Evolutionary conservation across 64 coral and sea anemone genomes (phyloP), one percentile per base, ranked within the genome.

Genomic region (Trachythela sp.): DNA sequence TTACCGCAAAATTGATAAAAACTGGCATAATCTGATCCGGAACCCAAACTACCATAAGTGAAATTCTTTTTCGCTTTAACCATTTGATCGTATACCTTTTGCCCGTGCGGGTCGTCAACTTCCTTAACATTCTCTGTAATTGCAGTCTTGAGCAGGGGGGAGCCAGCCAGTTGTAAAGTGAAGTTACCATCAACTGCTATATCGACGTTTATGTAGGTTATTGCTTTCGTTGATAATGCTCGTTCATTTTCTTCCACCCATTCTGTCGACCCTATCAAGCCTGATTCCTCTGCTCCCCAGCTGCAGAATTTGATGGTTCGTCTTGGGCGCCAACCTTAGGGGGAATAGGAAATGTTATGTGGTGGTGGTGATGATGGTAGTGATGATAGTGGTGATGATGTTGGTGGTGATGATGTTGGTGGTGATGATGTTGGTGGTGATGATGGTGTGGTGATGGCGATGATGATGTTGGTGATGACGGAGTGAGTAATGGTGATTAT

Each of bases 261-360:
- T 70, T 99, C 96, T 43, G 96, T 99, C 29, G 96, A 95, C 17
- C 96, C 96, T 20, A 99, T 18, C 29, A 99, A 85, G 15, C 96
- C 96, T 91, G 83, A 89, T 29, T 99, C 96, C 64, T 99, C 96
- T 32, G 93, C 96, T 59, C 96, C 96, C 96, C 96, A 99, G 54
- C 96, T 99, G 34, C 93, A 94, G 29, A 99, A 80, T 48, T 95
- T 94, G 77, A 99, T 99, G 22, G 90, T 95, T 64, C 96, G 89
- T 13, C 93, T 91, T 1, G 96, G 96, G 83, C 93, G 88, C 96
- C 96, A 99, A 58, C 96, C 96, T 99, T 67, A 75, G 49, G 87
- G 36, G 36, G 50, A 45, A 40, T 89, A 77, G 27, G 37, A 85
- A 85, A 49, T 22, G 30, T 36, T 36, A 80, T 48, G 51, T 15